Evolutionary conservation across 2,888 invertebrate species (phyloP).

Genomic region (Linyphia triangularis): DNA sequence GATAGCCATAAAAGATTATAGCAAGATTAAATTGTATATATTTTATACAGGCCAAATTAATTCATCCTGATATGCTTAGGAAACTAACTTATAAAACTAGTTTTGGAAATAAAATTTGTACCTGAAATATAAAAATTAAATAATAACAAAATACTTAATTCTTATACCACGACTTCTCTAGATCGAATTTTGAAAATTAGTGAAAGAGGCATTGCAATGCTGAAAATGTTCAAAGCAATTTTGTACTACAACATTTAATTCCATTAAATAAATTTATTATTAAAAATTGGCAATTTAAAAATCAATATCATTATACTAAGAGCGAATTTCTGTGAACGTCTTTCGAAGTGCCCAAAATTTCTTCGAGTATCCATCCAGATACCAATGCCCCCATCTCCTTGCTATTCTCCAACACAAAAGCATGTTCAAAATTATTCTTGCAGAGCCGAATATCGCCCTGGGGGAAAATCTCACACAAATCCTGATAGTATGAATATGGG

Average conservation of each 20-base stretch:
- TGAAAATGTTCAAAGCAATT: slow-evolving; percentile 19
- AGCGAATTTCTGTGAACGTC: slow-evolving; percentile 74
- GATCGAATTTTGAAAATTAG: too few relatives aligned
- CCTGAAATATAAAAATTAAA: too few relatives aligned
- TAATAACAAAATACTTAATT: too few relatives aligned
- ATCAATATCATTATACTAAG: slow-evolving; percentile 57
- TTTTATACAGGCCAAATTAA: too few relatives aligned
- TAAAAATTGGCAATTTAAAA: neutral
- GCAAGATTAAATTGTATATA: too few relatives aligned
- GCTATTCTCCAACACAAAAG: slow-evolving; percentile 85
- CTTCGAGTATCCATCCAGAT: slow-evolving; percentile 74
- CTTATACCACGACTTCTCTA: too few relatives aligned
- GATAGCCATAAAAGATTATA: too few relatives aligned
- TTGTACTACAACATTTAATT: neutral
- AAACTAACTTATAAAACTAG: too few relatives aligned
- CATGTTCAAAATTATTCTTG: slow-evolving; percentile 85
- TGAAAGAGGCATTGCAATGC: too few relatives aligned
- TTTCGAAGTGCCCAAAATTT: slow-evolving; percentile 68
- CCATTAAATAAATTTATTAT: neutral
- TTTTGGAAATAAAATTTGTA: too few relatives aligned
- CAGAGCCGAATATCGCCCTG: slow-evolving; percentile 84
- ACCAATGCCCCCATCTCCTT: slow-evolving; percentile 74
- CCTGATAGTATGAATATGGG: slow-evolving; percentile 86
- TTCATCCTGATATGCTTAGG: too few relatives aligned
- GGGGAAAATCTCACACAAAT: slow-evolving; percentile 84